These are phyloP conservation scores for Grammomys surdaster DNA, from an alignment of 2,113 vertebrate genomes.

Conservation along the genomic window DNA sequence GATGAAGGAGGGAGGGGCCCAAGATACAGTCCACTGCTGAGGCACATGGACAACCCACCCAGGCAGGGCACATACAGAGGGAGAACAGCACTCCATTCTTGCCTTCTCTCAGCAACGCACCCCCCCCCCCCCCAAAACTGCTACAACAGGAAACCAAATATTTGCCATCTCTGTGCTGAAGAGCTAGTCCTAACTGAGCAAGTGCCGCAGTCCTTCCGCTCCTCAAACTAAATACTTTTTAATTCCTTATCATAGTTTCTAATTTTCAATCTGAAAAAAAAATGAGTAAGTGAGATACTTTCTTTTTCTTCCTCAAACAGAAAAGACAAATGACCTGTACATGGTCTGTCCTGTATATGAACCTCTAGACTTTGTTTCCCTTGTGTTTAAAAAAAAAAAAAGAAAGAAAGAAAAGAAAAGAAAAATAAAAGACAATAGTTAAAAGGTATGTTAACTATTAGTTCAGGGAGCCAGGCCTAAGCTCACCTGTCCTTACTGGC, in stretches of 20 bases:
- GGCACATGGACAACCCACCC: background rate
- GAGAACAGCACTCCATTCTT: background rate
- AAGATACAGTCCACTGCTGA: background rate
- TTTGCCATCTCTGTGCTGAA: background rate
- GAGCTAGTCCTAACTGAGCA: background rate
- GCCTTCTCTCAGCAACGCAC: background rate
- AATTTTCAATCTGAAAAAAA: conserved; percentile 42
- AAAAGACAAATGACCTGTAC: conserved; percentile 29
- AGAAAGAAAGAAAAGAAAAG: background rate
- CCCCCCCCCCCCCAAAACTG: background rate
- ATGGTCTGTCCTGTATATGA: background rate
- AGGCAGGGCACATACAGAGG: background rate
- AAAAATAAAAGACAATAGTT: background rate
- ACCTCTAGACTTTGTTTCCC: conserved; percentile 55
- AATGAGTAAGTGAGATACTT: background rate
- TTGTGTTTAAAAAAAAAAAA: background rate
- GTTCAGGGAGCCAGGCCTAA: background rate
- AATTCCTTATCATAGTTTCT: conserved; percentile 56
- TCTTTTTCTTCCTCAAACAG: conserved; percentile 63
- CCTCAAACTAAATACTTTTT: conserved; percentile 39
- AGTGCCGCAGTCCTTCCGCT: background rate
- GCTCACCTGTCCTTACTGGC: background rate
- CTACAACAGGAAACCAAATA: conserved; percentile 45
- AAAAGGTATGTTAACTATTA: background rate
- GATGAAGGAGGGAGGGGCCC: background rate